Evolutionary conservation across 1,140 invertebrate genomes (phyloP).

Genomic region (Panulirus ornatus): DNA sequence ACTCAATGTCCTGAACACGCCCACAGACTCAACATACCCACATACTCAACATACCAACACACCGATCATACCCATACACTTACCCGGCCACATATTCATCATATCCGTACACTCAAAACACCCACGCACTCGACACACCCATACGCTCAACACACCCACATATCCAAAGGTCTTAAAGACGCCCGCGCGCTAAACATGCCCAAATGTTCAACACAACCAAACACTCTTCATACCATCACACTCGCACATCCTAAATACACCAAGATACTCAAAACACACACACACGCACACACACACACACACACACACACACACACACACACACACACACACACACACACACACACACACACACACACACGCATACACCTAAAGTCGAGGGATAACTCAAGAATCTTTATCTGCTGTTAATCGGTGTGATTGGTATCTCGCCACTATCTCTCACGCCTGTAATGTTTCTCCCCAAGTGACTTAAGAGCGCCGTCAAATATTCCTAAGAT

Average conservation of each 20-base stretch:
- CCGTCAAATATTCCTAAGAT: not conserved
- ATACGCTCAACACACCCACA: too few species aligned
- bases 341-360: not conserved
- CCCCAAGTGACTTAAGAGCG: not conserved
- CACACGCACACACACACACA: conserved; percentile 7
- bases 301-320: not conserved
- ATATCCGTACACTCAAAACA: too few species aligned
- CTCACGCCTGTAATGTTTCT: not conserved
- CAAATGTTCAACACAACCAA: too few species aligned
- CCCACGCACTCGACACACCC: too few species aligned
- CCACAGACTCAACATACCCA: too few species aligned
- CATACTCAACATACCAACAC: too few species aligned
- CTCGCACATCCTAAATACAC: not conserved
- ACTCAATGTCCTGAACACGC: too few species aligned
- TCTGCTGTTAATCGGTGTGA: not conserved
- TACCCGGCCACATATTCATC: too few species aligned
- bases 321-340: not conserved
- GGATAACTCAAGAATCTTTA: not conserved
- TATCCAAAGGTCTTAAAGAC: too few species aligned
- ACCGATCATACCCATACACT: too few species aligned
- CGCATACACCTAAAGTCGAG: not conserved
- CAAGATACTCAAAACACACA: not conserved
- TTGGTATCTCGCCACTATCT: not conserved
- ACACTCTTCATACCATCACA: not conserved
- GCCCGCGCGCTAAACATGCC: too few species aligned